These are phyloP conservation scores for Thyatira batis DNA, from an alignment of 2,888 invertebrate genomes.

Conservation along the genomic window DNA sequence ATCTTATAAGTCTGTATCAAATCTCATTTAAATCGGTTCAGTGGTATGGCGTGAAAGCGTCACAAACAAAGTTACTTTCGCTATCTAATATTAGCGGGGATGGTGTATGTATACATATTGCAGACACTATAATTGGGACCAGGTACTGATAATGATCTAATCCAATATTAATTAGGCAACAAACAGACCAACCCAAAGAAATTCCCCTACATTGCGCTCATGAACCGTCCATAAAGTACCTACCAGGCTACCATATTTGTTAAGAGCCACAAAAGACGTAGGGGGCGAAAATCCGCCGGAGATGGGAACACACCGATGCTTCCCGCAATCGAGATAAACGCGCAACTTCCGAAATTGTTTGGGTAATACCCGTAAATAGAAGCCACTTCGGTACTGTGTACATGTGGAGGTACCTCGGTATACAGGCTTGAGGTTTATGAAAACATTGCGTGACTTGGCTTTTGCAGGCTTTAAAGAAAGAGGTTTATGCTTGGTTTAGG, in stretches of 20 bases:
- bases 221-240: constrained; percentile 4
- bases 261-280: constrained; percentile 1
- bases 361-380: constrained; percentile 15
- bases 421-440: constrained; percentile 2
- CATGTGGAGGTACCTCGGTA: neutral
- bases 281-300: constrained; percentile 24
- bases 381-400: neutral
- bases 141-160: no score
- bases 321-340: constrained; percentile 26
- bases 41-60: no score
- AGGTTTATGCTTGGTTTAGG: neutral
- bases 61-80: no score
- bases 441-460: constrained; percentile 10
- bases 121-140: no score
- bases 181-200: neutral
- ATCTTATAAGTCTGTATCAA: no score
- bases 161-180: no score
- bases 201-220: neutral
- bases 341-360: constrained; percentile 31
- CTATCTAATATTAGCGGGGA: no score
- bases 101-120: no score
- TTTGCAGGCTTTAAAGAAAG: neutral
- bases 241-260: constrained; percentile 7
- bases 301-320: constrained; percentile 20
- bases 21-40: no score